phyloP scores from a whole-genome alignment of 2,797 vertebrate genomes.

The Synanceia verrucosa region DNA sequence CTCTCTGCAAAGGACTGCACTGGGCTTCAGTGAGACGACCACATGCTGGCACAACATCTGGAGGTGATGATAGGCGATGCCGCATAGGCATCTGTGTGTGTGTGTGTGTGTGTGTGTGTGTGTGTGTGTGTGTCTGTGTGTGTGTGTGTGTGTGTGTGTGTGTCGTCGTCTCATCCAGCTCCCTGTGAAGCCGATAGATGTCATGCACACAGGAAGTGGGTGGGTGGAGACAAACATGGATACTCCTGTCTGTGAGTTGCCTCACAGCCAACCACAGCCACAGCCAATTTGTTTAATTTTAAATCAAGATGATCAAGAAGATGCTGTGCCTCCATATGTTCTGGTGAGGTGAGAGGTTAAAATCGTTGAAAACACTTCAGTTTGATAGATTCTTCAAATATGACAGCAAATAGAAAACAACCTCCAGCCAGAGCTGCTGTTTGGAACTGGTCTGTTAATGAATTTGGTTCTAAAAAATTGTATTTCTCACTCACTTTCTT shows the following conservation, averaged over 20 bases:
- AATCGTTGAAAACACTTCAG: not conserved
- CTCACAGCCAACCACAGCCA: not conserved
- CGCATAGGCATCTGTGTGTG: slow-evolving; percentile 1
- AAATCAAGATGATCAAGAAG: not conserved
- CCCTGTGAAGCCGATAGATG: slow-evolving; percentile 30
- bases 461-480: not conserved
- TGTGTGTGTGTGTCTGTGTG: not conserved
- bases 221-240: slow-evolving; percentile 18
- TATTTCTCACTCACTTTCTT: not conserved
- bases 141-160: not conserved
- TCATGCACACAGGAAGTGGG: slow-evolving; percentile 14
- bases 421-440: not conserved
- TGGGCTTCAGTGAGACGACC: slow-evolving; percentile 13
- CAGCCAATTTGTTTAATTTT: slow-evolving; percentile 7
- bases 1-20: slow-evolving; percentile 3
- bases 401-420: not conserved
- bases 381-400: not conserved
- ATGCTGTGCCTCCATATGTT: not conserved
- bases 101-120: not conserved
- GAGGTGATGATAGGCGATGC: slow-evolving; percentile 30
- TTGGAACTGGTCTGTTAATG: not conserved
- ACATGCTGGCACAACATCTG: slow-evolving; percentile 62
- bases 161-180: slow-evolving; percentile 2
- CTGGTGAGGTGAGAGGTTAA: not conserved
- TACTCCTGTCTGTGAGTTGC: not conserved